Conservation (phyloP, 1,140 invertebrate species). For the Rhopalosiphum maidis region DNA sequence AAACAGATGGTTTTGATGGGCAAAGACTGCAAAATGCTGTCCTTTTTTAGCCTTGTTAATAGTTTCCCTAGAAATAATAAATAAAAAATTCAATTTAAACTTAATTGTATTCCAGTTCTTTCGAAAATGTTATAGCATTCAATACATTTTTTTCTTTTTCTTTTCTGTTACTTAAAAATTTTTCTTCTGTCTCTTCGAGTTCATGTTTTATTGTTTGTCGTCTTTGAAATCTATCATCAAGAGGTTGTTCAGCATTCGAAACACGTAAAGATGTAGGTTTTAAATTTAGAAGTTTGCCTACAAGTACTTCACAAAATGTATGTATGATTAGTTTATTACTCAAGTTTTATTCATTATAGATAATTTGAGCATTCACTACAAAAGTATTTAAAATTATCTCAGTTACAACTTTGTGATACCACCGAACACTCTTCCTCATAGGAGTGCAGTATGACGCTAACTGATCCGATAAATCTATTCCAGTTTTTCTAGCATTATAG, state of each 20-base stretch:
- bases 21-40: no score
- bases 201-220: neutral
- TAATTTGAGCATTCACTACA: neutral
- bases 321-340: neutral
- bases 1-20: no score
- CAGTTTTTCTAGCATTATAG: conserved; percentile 37
- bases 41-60: no score
- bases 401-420: neutral
- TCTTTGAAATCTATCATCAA: neutral
- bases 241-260: neutral
- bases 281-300: neutral
- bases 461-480: conserved; percentile 38
- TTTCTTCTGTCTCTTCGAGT: neutral
- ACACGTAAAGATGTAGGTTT: neutral
- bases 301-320: conserved; percentile 25
- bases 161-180: neutral
- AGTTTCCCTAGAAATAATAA: no score
- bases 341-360: neutral
- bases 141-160: neutral
- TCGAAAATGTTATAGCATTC: conserved; percentile 11
- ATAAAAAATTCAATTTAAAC: no score
- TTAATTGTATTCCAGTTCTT: conserved; percentile 55
- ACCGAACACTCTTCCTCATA: neutral
- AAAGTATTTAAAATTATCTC: conserved; percentile 21
- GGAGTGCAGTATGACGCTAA: neutral